phyloP scores from a whole-genome alignment of 2,113 vertebrate species.

The Echinops telfairi region DNA sequence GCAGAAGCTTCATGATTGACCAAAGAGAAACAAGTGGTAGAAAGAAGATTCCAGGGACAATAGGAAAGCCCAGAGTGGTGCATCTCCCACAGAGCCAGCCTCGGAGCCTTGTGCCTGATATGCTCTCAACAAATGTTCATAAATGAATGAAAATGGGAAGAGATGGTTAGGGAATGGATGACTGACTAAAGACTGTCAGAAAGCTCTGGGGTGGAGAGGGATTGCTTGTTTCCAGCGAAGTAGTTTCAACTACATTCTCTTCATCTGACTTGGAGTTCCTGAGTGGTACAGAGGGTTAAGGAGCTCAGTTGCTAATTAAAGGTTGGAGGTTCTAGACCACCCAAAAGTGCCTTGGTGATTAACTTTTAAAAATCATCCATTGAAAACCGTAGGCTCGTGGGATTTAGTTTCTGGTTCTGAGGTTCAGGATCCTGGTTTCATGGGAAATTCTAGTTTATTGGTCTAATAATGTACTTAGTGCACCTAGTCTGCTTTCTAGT shows the following conservation, averaged over 20 bases:
- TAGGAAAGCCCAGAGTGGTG: background rate
- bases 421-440: background rate
- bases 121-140: background rate
- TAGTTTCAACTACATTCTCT: conserved; percentile 14
- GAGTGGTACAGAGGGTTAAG: background rate
- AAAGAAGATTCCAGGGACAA: conserved; percentile 5
- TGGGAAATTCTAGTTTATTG: background rate
- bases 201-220: background rate
- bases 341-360: background rate
- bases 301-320: background rate
- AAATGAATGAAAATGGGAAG: background rate
- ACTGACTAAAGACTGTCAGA: background rate
- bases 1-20: conserved; percentile 40
- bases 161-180: background rate
- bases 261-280: background rate
- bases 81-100: background rate
- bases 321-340: background rate
- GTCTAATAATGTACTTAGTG: background rate
- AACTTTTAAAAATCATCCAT: background rate
- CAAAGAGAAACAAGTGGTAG: background rate
- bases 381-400: background rate
- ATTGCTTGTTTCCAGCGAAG: background rate
- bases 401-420: background rate
- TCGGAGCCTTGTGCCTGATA: background rate
- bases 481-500: background rate